Base-by-base conservation (phyloP, 1,140 invertebrate species). In the Nymphalis io region DNA sequence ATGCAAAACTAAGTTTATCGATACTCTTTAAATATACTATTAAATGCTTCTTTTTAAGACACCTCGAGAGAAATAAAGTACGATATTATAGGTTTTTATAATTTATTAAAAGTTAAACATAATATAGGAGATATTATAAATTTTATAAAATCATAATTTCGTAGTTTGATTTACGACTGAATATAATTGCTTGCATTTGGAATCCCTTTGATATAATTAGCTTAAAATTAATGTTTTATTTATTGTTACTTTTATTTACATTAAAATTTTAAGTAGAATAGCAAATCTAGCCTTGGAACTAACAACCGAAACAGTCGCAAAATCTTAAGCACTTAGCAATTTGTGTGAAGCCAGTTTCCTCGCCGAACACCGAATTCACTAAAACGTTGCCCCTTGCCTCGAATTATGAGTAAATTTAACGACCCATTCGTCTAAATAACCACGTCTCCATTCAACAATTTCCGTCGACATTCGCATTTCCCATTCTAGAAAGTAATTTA, bases 1-100 rank as follows among this genome's bases (percentile, higher is more conserved):
- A 88, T 88, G 84, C 80, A 85, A 85, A 87, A 74, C 46, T 69
- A 70, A 53, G 61, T 68, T 64, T 68, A 75, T 70, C 68, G 67
- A 77, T 77, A 73, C 74, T 59, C 55, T 40, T 60, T 74, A 74
- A 69, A 76, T 74, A 73, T 62, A 44, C 65, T 63, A 55, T 67
- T 70, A 67, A 70, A 70, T 55, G 65, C 46, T 46, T 51, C 39
- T 68, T 58, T 55, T 55, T 55, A n/a, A 55, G 51, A 16, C 13
- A 51, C 5, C 46, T 20, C 12, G 18, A 51, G 42, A 20, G 23
- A 3, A 12, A 55, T 55, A 55, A 23, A 55, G 5, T 15, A 20
- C 51, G 51, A 12, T 6, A 27, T 12, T 21, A 21, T 51, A 27
- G 46, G 2, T 51, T 20, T 10, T 21, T 51, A 16, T 20, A 51